Conservation (phyloP, 2,797 vertebrate genomes). For the Neoniphon sammara region DNA sequence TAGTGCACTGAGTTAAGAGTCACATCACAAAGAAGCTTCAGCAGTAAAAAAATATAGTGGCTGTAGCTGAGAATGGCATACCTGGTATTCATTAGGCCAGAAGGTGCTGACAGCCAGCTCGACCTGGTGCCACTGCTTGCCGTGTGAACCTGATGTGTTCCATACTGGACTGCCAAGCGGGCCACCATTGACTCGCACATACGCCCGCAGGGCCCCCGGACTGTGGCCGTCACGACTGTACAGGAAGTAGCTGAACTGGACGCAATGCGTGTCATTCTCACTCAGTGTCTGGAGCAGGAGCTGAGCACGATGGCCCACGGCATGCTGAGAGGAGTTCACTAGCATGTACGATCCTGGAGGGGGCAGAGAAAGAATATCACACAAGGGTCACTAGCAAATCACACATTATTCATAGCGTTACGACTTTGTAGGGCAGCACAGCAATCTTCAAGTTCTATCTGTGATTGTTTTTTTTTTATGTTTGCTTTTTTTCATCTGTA, state of each 20-base stretch:
- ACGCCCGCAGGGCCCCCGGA: constrained; percentile 88
- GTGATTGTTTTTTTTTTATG: neutral
- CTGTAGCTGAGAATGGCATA: constrained; percentile 52
- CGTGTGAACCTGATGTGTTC: constrained; percentile 89
- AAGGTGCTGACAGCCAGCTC: constrained; percentile 97
- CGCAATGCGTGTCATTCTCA: constrained; percentile 97
- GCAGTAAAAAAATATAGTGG: neutral
- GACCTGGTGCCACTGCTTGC: constrained; percentile 94
- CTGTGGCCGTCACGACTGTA: constrained; percentile 94
- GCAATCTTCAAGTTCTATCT: neutral
- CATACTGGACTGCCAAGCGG: constrained; percentile 90
- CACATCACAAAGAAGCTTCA: neutral
- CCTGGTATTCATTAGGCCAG: constrained; percentile 98
- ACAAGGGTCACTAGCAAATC: neutral
- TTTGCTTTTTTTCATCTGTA: neutral
- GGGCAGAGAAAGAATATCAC: constrained; percentile 24
- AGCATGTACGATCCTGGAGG: constrained; percentile 92
- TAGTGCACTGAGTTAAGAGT: neutral
- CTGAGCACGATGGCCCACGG: constrained; percentile 89
- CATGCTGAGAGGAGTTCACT: constrained; percentile 95
- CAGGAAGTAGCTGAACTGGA: constrained; percentile 98
- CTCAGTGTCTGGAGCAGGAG: constrained; percentile 92
- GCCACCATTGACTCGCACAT: constrained; percentile 91
- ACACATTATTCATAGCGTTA: constrained; percentile 18
- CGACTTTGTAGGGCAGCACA: neutral